Evolutionary conservation across 1,140 invertebrate genomes (phyloP), one percentile per base, ranked within the genome.

Genomic region (Bursaphelenchus mucronatus): DNA sequence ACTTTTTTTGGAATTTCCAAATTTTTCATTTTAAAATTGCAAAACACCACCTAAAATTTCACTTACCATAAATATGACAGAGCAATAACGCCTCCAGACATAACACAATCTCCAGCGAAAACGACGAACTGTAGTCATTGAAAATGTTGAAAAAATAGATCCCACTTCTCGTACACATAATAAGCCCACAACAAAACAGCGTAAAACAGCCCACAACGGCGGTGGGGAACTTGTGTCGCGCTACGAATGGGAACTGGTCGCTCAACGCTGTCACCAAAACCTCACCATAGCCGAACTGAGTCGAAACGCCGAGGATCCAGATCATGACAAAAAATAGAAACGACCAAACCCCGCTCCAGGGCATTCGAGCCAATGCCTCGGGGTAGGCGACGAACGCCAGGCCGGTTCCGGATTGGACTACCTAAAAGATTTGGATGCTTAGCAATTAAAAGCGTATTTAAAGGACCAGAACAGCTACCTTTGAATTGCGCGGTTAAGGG

Each of bases 291-390:
- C 11, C 74, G 53, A 78, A 71, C 54, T 80, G 67, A 3, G 81
- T 82, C 43, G 70, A 75, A 10, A 83, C 58, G 21, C 83, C 83
- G 15, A 84, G 54, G 10, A 74, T 77, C 51, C 82, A 79, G 8
- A 83, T 70, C 82, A 83, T 83, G 8, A 79, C 15, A 63, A 83
- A 83, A 67, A 83, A 83, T 4, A 84, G 67, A 21, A 80, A 54
- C 8, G 75, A 65, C 82, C 83, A 83, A 17, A 83, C 61, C 19
- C 89, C 83, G 40, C 82, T 74, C 10, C 77, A 19, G 0, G 82
- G 82, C 69, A 83, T 76, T 13, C 69, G 70, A 67, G 76, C 64
- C 46, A 84, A 71, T 7, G 82, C 82, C 67, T 82, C 81, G 8
- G 82, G 81, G 44, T 83, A 84, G 3, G 77, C 82, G 10, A 78